These are phyloP conservation scores for Hypomesus transpacificus DNA, from an alignment of 2,113 vertebrate species.

Conservation along the genomic window DNA sequence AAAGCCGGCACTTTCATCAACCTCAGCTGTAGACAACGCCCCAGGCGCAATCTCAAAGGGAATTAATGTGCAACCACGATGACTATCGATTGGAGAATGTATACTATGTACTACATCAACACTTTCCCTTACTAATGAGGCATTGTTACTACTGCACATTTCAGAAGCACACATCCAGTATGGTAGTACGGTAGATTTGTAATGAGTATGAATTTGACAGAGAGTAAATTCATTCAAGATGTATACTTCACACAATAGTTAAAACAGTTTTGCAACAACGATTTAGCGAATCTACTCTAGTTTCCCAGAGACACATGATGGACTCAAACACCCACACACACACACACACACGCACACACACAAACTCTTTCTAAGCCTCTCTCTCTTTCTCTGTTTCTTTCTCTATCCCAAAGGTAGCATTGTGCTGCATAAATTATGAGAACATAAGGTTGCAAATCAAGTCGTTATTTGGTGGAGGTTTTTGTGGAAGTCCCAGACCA, in stretches of 20 bases:
- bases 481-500: background rate
- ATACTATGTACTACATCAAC: background rate
- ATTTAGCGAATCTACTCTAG: background rate
- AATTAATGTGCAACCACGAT: background rate
- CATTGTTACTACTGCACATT: background rate
- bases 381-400: background rate
- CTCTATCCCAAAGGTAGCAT: background rate
- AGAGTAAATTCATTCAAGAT: background rate
- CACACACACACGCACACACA: too few species aligned
- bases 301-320: background rate
- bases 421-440: background rate
- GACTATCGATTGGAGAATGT: background rate
- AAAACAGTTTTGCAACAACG: background rate
- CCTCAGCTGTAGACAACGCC: background rate
- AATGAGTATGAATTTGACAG: background rate
- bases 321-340: background rate
- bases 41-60: background rate
- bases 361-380: background rate
- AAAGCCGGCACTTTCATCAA: background rate
- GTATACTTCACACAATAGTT: too few species aligned
- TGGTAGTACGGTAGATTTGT: background rate
- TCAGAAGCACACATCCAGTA: background rate
- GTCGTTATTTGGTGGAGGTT: too few species aligned
- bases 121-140: background rate
- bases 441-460: too few species aligned